Base-by-base conservation (phyloP, 2,888 invertebrate genomes). In the Drosophila dives region DNA sequence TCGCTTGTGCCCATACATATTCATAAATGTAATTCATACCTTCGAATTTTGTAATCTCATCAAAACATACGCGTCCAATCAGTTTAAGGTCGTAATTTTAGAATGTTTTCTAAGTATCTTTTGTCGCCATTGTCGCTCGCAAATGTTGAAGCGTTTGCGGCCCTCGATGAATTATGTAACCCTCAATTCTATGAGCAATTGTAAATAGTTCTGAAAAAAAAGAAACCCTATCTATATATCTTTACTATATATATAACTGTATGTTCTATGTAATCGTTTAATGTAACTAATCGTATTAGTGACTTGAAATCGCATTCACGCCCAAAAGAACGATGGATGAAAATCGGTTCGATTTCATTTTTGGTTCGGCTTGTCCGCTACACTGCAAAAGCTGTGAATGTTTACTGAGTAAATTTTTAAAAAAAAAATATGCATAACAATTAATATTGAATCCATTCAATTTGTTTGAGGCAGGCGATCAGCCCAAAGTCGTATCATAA, bases 341-440 rank as follows among this genome's bases (percentile, higher is more conserved):
- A 54, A 63, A 72, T 75, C 58, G 72, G 48, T 61, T 76, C 63
- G 77, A 76, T 77, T 75, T 77, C 64, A 80, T 77, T 66, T 64
- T 50, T 72, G 53, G 59, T 80, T 80, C 62, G 83, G 86, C 86
- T 75, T 75, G 61, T 72, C 74, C 34, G 61, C 80, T 69, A 72
- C 59, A 72, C 67, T 75, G 85, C 83, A 80, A 84, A 83, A 77
- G 90, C 86, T 86, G 90, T 86, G 86, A 86, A 89, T 90, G 86
- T 86, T 86, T 86, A 86, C 86, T 88, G 86, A 90, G 86, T 86
- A 86, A 86, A 90, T 86, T 90, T 72, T 72, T 67, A 49, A 69
- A 70, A 83, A 70, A 83, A 70, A 83, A 80, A 48, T 60, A 51
- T 61, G 61, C 59, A 15, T 64, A 75, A 75, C 65, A 51, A 75